A percentile compares a stretch with the other conserved stretches of the same genome.
These are phyloP conservation scores for Dicyrtoma fusca DNA, from an alignment of 2,888 invertebrate genomes.

Conservation along the genomic window DNA sequence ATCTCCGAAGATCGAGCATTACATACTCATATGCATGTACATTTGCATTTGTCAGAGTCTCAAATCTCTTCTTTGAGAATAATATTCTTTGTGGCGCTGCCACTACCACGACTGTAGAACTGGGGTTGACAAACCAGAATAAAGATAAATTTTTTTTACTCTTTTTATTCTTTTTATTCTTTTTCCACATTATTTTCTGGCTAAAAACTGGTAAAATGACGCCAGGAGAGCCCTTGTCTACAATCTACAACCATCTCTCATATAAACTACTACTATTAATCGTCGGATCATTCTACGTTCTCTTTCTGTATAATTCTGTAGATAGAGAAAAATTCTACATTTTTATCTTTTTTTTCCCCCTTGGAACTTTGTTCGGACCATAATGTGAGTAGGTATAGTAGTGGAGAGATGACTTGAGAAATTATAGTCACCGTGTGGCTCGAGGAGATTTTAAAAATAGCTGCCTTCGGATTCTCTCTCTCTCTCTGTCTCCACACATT, in stretches of 20 bases:
- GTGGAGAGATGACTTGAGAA: too few relatives aligned
- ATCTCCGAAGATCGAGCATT: not conserved
- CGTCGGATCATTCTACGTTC: too few relatives aligned
- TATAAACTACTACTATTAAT: too few relatives aligned
- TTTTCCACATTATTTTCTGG: slow-evolving; percentile 24
- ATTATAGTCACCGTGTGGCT: too few relatives aligned
- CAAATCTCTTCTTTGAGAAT: too few relatives aligned
- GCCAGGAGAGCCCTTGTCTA: slow-evolving; percentile 20
- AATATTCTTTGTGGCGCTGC: not conserved
- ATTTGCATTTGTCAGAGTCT: too few relatives aligned
- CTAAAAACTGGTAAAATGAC: slow-evolving; percentile 45
- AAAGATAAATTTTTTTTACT: slow-evolving; percentile 4
- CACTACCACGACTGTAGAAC: not conserved
- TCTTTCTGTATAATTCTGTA: slow-evolving; percentile 4
- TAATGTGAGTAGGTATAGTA: slow-evolving; percentile 8
- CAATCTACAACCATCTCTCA: slow-evolving; percentile 2
- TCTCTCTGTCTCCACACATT: slow-evolving; percentile 32
- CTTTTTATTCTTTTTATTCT: not conserved
- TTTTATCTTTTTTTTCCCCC: too few relatives aligned
- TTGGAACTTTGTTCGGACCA: too few relatives aligned
- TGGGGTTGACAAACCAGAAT: not conserved
- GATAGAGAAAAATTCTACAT: too few relatives aligned
- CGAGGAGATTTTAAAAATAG: slow-evolving; percentile 10
- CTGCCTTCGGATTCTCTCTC: too few relatives aligned
- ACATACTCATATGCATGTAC: not conserved